Conservation (phyloP, 2,797 vertebrate genomes). For the Lerista edwardsae region DNA sequence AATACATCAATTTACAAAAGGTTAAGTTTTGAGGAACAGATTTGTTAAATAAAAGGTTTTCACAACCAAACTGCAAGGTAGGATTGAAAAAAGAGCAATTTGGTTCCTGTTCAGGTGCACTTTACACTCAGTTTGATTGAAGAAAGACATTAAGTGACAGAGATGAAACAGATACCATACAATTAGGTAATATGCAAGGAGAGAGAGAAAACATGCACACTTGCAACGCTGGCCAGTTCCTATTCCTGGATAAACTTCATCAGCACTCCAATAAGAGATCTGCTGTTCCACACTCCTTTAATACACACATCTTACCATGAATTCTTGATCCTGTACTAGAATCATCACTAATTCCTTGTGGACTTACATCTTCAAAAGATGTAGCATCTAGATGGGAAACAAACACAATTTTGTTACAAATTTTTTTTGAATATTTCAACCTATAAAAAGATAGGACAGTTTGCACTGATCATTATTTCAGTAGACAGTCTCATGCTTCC, state of each 20-base stretch:
- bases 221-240: constrained; percentile 56
- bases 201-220: constrained; percentile 68
- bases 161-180: constrained; percentile 39
- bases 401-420: constrained; percentile 45
- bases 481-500: constrained; percentile 46
- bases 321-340: constrained; percentile 84
- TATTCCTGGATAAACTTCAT: constrained; percentile 33
- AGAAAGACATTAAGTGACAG: constrained; percentile 39
- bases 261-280: constrained; percentile 59
- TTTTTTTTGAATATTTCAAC: constrained; percentile 14
- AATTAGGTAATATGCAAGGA: constrained; percentile 16
- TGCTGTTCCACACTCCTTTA: constrained; percentile 46
- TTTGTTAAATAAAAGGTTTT: constrained; percentile 27
- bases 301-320: constrained; percentile 85
- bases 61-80: constrained; percentile 40
- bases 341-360: constrained; percentile 85
- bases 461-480: constrained; percentile 46
- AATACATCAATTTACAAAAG: neutral
- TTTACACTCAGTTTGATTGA: constrained; percentile 55
- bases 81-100: constrained; percentile 40
- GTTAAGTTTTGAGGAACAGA: neutral
- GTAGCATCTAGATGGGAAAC: constrained; percentile 80
- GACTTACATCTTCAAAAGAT: constrained; percentile 91
- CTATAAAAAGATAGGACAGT: constrained; percentile 33
- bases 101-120: constrained; percentile 68